Conservation (phyloP, 2,797 vertebrate genomes). For the Fratercula arctica region DNA sequence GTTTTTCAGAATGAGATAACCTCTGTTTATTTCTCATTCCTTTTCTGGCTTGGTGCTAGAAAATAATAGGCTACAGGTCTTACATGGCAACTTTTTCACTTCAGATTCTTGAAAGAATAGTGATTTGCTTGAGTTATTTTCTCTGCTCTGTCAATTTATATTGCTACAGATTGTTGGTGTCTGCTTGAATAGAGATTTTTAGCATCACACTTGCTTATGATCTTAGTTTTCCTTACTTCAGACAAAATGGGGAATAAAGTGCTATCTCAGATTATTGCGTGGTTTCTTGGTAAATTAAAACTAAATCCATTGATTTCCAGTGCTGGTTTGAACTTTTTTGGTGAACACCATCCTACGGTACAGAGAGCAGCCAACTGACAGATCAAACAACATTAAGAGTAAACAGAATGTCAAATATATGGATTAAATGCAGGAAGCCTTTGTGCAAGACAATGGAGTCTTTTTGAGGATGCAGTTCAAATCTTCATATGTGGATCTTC, state of each 20-base stretch:
- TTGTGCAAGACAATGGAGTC: neutral
- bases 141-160: neutral
- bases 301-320: neutral
- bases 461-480: neutral
- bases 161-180: neutral
- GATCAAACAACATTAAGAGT: neutral
- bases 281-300: neutral
- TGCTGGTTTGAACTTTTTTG: neutral
- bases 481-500: neutral
- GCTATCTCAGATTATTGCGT: neutral
- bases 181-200: neutral
- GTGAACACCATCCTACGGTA: neutral
- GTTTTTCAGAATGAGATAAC: neutral
- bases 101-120: neutral
- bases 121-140: neutral
- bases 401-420: neutral
- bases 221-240: neutral
- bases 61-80: neutral
- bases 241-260: neutral
- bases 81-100: neutral
- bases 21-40: neutral
- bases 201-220: neutral
- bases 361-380: neutral
- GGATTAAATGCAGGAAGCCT: neutral
- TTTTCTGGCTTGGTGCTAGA: neutral